phyloP scores from a whole-genome alignment of 2,113 vertebrate species.

The Polyodon spathula region DNA sequence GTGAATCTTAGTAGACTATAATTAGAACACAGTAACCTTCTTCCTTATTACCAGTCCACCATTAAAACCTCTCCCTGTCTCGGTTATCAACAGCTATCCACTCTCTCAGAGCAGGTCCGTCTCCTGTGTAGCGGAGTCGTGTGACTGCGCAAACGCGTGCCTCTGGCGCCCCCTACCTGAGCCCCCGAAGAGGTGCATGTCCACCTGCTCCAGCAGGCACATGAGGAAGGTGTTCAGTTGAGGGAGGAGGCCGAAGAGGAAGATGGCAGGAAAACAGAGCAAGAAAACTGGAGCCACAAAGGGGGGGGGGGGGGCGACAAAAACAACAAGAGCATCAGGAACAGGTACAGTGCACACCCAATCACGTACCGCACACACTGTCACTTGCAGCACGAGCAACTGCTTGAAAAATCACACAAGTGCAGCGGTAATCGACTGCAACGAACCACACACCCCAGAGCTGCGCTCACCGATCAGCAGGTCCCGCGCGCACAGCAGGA shows the following conservation, averaged over 20 bases:
- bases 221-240: conserved; percentile 87
- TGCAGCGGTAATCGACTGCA: too few relatives aligned
- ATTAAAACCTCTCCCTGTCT: too few relatives aligned
- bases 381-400: too few relatives aligned
- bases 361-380: too few relatives aligned
- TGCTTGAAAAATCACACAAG: too few relatives aligned
- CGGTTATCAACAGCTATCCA: too few relatives aligned
- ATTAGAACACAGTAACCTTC: too few relatives aligned
- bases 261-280: conserved; percentile 76
- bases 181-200: conserved; percentile 84
- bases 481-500: conserved; percentile 56
- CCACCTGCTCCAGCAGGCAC: conserved; percentile 84
- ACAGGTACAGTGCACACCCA: not conserved
- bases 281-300: conserved; percentile 71
- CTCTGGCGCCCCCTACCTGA: conserved; percentile 53
- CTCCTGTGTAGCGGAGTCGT: too few relatives aligned
- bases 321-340: not conserved
- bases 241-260: conserved; percentile 80
- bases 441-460: too few relatives aligned
- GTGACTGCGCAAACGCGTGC: not conserved
- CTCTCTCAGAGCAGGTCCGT: too few relatives aligned
- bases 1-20: too few relatives aligned
- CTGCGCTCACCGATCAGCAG: conserved; percentile 50
- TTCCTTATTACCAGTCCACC: too few relatives aligned
- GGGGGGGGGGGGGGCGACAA: not conserved